Conservation (phyloP, 37 sponge, comb jelly and placozoan species). For the Lycopodina hypogea region DNA sequence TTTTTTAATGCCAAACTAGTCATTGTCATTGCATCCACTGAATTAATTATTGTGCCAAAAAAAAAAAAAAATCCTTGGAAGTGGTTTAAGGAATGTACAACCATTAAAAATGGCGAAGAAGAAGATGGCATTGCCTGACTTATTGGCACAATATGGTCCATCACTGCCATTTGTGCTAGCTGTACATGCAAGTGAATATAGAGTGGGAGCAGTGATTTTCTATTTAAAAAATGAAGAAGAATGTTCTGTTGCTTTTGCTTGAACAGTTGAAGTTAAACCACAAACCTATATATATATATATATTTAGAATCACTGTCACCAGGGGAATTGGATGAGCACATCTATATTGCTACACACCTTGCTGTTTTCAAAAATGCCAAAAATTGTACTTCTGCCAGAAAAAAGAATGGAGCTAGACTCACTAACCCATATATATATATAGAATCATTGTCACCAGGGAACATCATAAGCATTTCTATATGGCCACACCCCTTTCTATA, state of each 20-base stretch:
- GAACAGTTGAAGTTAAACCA: too few relatives aligned
- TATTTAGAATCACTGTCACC: too few relatives aligned
- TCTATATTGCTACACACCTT: too few relatives aligned
- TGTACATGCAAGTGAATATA: constrained; percentile 10
- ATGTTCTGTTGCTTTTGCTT: constrained; percentile 15
- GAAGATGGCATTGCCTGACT: neutral
- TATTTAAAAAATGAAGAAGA: neutral
- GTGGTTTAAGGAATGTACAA: neutral
- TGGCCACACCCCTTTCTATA: too few relatives aligned
- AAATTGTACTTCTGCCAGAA: too few relatives aligned
- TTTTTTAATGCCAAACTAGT: constrained; percentile 20
- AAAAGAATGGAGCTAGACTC: too few relatives aligned
- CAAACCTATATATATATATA: too few relatives aligned
- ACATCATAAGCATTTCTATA: too few relatives aligned
- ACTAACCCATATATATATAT: too few relatives aligned
- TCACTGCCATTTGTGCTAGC: constrained; percentile 6
- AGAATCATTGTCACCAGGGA: too few relatives aligned
- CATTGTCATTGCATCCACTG: neutral
- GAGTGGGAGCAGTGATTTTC: constrained; percentile 22
- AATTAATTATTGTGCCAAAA: neutral
- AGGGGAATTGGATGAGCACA: too few relatives aligned
- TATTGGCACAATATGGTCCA: constrained; percentile 21
- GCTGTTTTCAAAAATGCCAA: too few relatives aligned
- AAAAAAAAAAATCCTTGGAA: constrained; percentile 1
- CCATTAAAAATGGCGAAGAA: constrained; percentile 10